Evolutionary conservation across 2,797 vertebrate species (phyloP), one percentile per base, ranked within the genome.

Genomic region (Moxostoma hubbsi): DNA sequence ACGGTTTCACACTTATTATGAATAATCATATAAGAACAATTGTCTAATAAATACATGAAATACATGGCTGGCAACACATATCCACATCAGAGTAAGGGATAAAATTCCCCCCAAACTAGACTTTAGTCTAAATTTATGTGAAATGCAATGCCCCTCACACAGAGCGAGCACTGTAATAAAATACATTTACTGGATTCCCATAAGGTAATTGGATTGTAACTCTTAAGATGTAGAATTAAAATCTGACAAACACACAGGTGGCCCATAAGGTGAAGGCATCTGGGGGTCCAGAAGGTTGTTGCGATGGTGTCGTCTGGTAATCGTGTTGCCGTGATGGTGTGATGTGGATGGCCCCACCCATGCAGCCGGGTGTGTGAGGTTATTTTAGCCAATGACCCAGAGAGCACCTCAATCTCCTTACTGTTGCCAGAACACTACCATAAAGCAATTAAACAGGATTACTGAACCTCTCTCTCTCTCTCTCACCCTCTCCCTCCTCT

Each of bases 391-490:
- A 85, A 93, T 93, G 93, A 93, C 95, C 95, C 93, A 93, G 94
- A 92, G 93, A 95, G 93, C 89, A 93, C 90, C 86, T 86, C 94
- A 96, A 96, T 96, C 96, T 94, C 93, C 94, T 96, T 96, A 96
- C 68, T 89, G 83, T 92, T 82, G 88, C 90, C 93, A 93, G 92
- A 92, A 92, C 94, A 93, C 93, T 92, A 92, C 87, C 88, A 91
- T 93, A 93, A 93, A 92, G 94, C 94, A 94, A 94, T 96, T 95
- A 96, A 76, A 67, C 61, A 51, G 79, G 83, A 85, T 85, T 81
- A 86, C 54, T 53, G 50, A 73, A 58, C 68, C 73, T 81, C 47
- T 7, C 65, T 47, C 46, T 61, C 54, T 77, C 18, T 18, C 18
- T 18, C 18, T 18, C 18, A 18, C 18, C 71, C 53, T 45, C 80